These are phyloP conservation scores for Sterrhoptilus dennistouni DNA, from an alignment of 2,113 vertebrate genomes.

Conservation along the genomic window DNA sequence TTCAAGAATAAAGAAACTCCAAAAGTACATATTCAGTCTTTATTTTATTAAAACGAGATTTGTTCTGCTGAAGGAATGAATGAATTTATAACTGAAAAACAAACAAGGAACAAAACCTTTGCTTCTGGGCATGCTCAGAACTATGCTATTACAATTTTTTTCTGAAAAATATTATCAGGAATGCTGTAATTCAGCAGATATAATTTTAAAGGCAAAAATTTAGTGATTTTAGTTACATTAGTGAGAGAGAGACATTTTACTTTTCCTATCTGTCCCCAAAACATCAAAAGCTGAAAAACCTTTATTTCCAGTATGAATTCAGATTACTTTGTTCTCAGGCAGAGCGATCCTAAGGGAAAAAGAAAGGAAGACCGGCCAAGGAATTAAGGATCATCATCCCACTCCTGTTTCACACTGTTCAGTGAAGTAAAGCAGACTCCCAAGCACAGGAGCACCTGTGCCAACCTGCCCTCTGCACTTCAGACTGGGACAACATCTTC, in stretches of 20 bases:
- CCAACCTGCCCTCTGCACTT: background rate
- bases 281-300: background rate
- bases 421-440: background rate
- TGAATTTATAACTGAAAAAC: background rate
- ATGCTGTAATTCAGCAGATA: background rate
- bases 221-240: background rate
- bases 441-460: background rate
- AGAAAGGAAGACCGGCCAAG: background rate
- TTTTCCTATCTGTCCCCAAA: background rate
- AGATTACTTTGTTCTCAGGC: background rate
- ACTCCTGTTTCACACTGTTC: background rate
- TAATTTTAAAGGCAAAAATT: background rate
- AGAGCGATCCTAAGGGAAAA: background rate
- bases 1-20: slow-evolving; percentile 19
- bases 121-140: slow-evolving; percentile 26
- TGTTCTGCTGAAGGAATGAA: slow-evolving; percentile 32
- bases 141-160: background rate
- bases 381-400: background rate
- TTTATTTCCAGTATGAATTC: background rate
- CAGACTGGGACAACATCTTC: background rate
- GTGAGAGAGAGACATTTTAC: background rate
- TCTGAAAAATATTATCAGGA: background rate
- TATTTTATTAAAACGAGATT: slow-evolving; percentile 52
- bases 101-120: slow-evolving; percentile 30
- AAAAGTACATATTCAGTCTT: background rate